Base-by-base conservation (phyloP, 2,888 invertebrate species). In the Metacarcinus magister region DNA sequence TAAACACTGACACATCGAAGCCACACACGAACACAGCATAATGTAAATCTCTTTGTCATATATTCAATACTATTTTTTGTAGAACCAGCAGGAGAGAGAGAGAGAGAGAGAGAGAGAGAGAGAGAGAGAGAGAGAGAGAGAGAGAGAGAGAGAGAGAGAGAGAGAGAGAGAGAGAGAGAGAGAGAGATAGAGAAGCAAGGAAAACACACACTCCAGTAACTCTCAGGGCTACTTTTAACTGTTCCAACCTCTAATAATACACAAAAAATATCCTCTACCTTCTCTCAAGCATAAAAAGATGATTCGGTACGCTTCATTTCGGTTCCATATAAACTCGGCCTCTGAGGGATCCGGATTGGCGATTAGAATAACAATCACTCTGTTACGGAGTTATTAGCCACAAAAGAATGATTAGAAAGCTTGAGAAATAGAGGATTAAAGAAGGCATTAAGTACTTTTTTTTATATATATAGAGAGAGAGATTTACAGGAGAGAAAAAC, bases 331-430 rank as follows among this genome's bases (percentile, higher is more conserved):
- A 67, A 54, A 13, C 54, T 10, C n/a, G 23, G 67, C n/a, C 67
- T 3, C 67, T 67, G n/a, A n/a, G 19, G n/a, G 67, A 67, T n/a
- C n/a, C 67, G 67, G 23, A 19, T 23, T 2, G n/a, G 67, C 19
- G 67, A 67, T 67, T 67, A 67, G 67, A 23, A n/a, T 1, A 67
- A 10, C 67, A 67, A 67, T 67, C 67, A 7, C 67, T 67, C 67
- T 5, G 67, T n/a, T 67, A 19, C 23, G 67, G 67, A 67, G 54
- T n/a, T 23, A 67, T 67, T 67, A 67, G 67, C 16, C 23, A 67
- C 67, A 67, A 67, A 67, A 67, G 67, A n/a, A 67, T n/a, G 67
- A 67, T 67, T 67, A 67, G 67, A 67, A 67, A 67, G n/a, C 3
- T n/a, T n/a, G n/a, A 67, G 67, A 67, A 67, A 67, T 3, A 19